These are phyloP conservation scores for Branchinecta lynchi DNA, from an alignment of 1,140 invertebrate genomes.

Conservation along the genomic window DNA sequence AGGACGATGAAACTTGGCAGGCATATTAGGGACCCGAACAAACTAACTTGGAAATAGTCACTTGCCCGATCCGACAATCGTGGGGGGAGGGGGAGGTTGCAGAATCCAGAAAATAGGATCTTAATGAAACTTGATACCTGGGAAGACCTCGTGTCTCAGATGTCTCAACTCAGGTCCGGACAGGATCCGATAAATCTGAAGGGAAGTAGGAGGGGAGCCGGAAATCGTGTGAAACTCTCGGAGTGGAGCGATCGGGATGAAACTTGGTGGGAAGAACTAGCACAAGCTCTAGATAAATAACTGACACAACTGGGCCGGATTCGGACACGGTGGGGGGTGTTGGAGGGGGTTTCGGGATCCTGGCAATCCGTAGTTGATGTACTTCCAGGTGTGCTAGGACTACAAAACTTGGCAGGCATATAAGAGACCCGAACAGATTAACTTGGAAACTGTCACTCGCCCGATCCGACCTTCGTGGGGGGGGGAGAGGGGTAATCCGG, in stretches of 20 bases:
- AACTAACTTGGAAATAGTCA: too few relatives aligned
- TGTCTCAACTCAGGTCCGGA: not conserved
- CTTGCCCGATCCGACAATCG: too few relatives aligned
- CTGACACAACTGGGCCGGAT: slow-evolving; percentile 8
- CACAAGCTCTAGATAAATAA: not conserved
- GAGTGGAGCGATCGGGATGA: too few relatives aligned
- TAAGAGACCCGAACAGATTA: not conserved
- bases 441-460: not conserved
- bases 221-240: too few relatives aligned
- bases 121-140: too few relatives aligned
- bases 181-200: too few relatives aligned
- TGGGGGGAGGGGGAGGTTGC: too few relatives aligned
- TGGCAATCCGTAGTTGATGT: not conserved
- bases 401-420: not conserved
- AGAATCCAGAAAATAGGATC: too few relatives aligned
- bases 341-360: not conserved
- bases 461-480: not conserved
- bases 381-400: slow-evolving; percentile 3
- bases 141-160: slow-evolving; percentile 8
- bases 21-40: too few relatives aligned
- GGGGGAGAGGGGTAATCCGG: not conserved
- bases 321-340: not conserved
- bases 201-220: too few relatives aligned
- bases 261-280: too few relatives aligned
- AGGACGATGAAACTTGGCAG: too few relatives aligned